Base-by-base conservation (phyloP, 2,113 vertebrate genomes). In the Sisor rabdophorus region DNA sequence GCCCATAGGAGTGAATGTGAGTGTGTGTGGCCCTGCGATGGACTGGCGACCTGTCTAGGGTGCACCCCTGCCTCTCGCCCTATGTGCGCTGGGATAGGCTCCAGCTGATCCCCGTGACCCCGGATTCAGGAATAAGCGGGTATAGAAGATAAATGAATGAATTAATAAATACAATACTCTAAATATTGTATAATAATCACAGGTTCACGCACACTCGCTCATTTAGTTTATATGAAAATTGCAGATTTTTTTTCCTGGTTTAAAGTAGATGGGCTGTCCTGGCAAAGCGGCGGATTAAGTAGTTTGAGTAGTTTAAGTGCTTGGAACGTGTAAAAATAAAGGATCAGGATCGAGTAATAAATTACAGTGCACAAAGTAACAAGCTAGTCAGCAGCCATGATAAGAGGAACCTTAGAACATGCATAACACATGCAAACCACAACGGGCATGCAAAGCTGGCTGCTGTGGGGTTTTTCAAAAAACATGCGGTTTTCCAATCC, bases 341-440 rank as follows among this genome's bases (percentile, higher is more conserved):
- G 50, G 28, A 22, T 19, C 24, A 11, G 28, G 2, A 52, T 20
- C 24, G 3, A 20, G 19, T 11, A 19, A 30, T 9, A 69, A 19
- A 52, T 30, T 69, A 19, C 65, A 69, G 16, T 28, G 0, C 47
- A 52, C 24, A 52, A 68, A 20, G 24, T 52, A 69, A 69, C 47
- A 69, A 52, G 24, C 26, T 69, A 24, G 47, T 69, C 47, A 69
- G 65, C 5, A 50, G 47, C 47, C 65, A 12, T 28, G 44, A 52
- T 30, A 52, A 52, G 6, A 11, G 24, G 65, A 50, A 13, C 26
- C 47, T 69, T 69, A 52, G 47, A 47, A 69, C 65, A 69, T 69
- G 65, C 47, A 69, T 12, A 69, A 52, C 47, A 69, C 26, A 69
- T 69, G 65, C 65, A 69, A 69, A 69, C 47, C 65, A 52, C 65